Base-by-base conservation (phyloP, 1,140 invertebrate species). In the Sinella curviseta region DNA sequence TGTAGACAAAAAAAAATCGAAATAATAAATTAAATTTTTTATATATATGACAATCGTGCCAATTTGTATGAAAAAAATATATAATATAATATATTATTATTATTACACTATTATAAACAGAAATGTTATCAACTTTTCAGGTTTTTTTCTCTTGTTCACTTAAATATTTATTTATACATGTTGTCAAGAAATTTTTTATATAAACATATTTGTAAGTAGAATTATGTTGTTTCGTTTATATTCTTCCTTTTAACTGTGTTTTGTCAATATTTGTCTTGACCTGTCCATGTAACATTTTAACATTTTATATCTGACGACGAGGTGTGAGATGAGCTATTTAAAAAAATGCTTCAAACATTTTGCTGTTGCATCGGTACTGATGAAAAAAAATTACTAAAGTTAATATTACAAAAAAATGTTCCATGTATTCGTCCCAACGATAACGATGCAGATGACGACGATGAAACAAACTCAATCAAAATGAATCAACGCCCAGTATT, bases 1-100 rank as follows among this genome's bases (percentile, higher is more conserved):
- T 97, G 86, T 97, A 92, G 94, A 88, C 87, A 78, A 26, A 31
- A 35, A 4, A 39, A 75, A 28, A 48, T 75, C 20, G 74, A 75
- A 75, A n/a, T 67, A 67, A 67, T 26, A 67, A 24, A 26, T 67
- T n/a, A 16, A 8, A 34, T 16, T 74, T 74, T 74, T n/a, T n/a
- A n/a, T n/a, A n/a, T 26, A 31, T 31, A 82, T 80, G 82, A 83
- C 82, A 83, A 82, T 83, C 82, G 80, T 83, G 80, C 80, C 82
- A 83, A 83, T 78, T 55, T 70, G 4, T 31, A 60, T 60, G 57
- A 60, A 60, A 60, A 60, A 16, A 3, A 60, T 12, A 60, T 26
- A 60, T 60, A 48, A 8, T 12, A 12, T 48, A 12, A 70, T 70
- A 70, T 33, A 33, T 70, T 17, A 70, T 31, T 31, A 31, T 70